Base-by-base conservation (phyloP, 2,113 vertebrate species). In the Plectropomus leopardus region DNA sequence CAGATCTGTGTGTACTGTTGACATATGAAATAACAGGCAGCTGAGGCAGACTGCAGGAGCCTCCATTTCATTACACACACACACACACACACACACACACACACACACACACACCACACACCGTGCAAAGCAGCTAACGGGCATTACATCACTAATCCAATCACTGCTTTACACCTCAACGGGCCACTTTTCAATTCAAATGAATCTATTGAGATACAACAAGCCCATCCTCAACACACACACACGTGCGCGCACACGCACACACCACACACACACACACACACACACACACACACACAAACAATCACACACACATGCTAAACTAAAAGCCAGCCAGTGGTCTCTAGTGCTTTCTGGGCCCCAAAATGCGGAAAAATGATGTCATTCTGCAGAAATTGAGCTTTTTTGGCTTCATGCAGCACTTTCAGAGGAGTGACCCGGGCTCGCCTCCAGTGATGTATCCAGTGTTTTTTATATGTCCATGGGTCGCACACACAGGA, bases 61-160 rank as follows among this genome's bases (percentile, higher is more conserved):
- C 70, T 60, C 57, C 55, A 48, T 24, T 50, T 72, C 55, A 60
- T 59, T 48, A 34, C 5, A 3, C 9, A 58, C 60, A 60, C 72
- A 55, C 24, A 66, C 19, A 34, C 48, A 76, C 64, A 53, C 65
- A 60, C 65, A 69, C 54, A 50, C 51, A 68, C 42, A 68, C 42
- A 63, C 24, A 34, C 21, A 53, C n/a, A 26, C 23, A 60, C n/a
- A 64, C 17, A 68, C n/a, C n/a, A n/a, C n/a, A 24, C 53, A 45
- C 51, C 48, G 7, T 34, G 19, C 15, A 64, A 72, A 85, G 75
- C 78, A 71, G 85, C 76, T 86, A 83, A 84, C 64, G 11, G 23
- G 54, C 59, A 76, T 88, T 77, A 86, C 82, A 63, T 72, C 86
- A 72, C 74, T 88, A 75, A 91, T 90, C 83, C 84, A 81, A 86